These are phyloP conservation scores for Amniataba percoides DNA, from an alignment of 2,797 vertebrate genomes.

Conservation along the genomic window DNA sequence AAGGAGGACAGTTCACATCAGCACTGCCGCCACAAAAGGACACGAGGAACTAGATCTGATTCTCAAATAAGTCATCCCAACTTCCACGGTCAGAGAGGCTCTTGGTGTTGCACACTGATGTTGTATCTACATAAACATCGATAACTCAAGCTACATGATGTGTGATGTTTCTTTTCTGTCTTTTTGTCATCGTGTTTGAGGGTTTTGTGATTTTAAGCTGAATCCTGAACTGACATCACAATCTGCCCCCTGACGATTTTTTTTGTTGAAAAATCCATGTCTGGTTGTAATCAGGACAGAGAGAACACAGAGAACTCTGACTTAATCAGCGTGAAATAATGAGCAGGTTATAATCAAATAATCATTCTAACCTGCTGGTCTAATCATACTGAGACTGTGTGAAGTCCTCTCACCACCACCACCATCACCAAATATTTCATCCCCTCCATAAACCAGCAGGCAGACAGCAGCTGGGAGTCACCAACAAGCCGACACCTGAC, in stretches of 20 bases:
- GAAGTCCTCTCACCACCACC: background rate
- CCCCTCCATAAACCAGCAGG: conserved; percentile 1
- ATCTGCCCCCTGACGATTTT: background rate
- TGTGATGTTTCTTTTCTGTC: background rate
- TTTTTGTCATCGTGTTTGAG: background rate
- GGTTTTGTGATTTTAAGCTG: background rate
- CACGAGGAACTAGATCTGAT: conserved; percentile 37
- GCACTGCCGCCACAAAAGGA: conserved; percentile 25
- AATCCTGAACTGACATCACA: background rate
- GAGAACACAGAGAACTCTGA: background rate
- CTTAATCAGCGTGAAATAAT: background rate
- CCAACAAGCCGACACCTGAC: background rate
- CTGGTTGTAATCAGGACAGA: background rate
- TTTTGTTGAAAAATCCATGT: background rate
- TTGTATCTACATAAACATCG: too few relatives aligned
- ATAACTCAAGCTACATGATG: background rate
- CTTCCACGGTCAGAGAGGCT: conserved; percentile 10
- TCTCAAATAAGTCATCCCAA: conserved; percentile 39
- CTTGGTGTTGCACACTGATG: too few relatives aligned
- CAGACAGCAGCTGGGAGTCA: background rate
- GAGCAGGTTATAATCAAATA: too few relatives aligned
- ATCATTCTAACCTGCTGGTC: conserved; percentile 1
- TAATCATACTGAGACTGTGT: background rate
- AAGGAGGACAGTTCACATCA: conserved; percentile 56
- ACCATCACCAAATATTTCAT: background rate